phyloP scores from a whole-genome alignment of 2,888 invertebrate genomes.

The Sceliomorpha sp. region DNA sequence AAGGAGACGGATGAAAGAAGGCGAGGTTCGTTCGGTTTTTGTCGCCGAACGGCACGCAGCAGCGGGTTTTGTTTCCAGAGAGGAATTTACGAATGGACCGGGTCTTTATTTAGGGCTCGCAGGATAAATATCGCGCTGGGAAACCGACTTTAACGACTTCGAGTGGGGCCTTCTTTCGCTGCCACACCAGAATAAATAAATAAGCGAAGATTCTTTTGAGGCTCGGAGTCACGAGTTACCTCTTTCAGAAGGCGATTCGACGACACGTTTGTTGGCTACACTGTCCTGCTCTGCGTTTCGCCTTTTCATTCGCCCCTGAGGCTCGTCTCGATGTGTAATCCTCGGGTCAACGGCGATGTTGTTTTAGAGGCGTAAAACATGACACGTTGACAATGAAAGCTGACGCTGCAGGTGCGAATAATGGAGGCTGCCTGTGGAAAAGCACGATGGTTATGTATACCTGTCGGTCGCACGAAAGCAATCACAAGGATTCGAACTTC shows the following conservation, averaged over 20 bases:
- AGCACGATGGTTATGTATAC: constrained; percentile 46
- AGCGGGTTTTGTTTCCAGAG: constrained; percentile 30
- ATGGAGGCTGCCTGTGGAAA: constrained; percentile 50
- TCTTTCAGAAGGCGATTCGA: constrained; percentile 49
- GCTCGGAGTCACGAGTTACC: constrained; percentile 59
- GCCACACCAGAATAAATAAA: constrained; percentile 72
- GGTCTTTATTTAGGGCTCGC: constrained; percentile 65
- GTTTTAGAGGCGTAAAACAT: constrained; percentile 78
- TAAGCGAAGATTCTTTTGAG: constrained; percentile 66
- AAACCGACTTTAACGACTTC: constrained; percentile 57
- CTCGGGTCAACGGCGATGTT: constrained; percentile 73
- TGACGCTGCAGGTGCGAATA: constrained; percentile 75
- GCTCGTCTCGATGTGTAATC: constrained; percentile 63
- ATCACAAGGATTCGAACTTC: constrained; percentile 26
- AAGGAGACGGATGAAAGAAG: constrained; percentile 20
- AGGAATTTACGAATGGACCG: constrained; percentile 38
- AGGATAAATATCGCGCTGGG: constrained; percentile 66
- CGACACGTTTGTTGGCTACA: constrained; percentile 30
- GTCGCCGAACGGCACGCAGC: constrained; percentile 35
- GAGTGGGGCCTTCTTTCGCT: constrained; percentile 56
- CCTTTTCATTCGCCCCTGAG: constrained; percentile 24
- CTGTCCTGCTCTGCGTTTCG: constrained; percentile 36
- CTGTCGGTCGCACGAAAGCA: constrained; percentile 27
- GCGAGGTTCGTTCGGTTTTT: constrained; percentile 20
- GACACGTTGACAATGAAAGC: constrained; percentile 76